These are phyloP conservation scores for Dipodomys merriami DNA, from an alignment of 2,113 vertebrate species.

Conservation along the genomic window DNA sequence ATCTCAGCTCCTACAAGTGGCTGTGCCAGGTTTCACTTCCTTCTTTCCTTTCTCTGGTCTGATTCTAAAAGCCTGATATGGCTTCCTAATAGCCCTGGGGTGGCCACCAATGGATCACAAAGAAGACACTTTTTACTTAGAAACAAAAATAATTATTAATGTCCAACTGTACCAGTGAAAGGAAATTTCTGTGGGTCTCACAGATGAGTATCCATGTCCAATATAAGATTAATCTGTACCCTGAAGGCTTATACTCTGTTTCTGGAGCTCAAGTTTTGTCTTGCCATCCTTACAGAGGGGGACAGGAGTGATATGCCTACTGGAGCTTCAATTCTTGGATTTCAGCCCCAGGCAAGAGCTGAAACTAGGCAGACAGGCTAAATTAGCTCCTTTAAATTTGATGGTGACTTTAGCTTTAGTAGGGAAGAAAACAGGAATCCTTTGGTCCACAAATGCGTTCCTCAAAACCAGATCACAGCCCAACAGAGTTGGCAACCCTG, in stretches of 20 bases:
- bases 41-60: not conserved
- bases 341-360: not conserved
- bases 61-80: too few species aligned
- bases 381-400: not conserved
- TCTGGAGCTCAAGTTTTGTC: not conserved
- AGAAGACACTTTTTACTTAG: not conserved
- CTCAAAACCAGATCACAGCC: not conserved
- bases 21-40: not conserved
- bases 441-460: not conserved
- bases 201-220: not conserved
- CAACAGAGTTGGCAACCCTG: not conserved
- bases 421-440: not conserved
- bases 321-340: not conserved
- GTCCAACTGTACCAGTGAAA: not conserved
- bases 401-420: not conserved
- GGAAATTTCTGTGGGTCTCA: not conserved
- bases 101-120: not conserved
- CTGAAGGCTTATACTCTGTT: not conserved
- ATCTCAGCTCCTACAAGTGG: not conserved
- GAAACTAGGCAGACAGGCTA: not conserved
- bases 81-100: not conserved
- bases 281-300: not conserved
- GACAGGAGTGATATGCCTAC: not conserved
- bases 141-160: not conserved
- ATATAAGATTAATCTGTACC: not conserved